Evolutionary conservation across 30 jellyfish, hydroid and myxozoan genomes (phyloP), one percentile per base, ranked within the genome.

Genomic region (Cassiopea andromeda): DNA sequence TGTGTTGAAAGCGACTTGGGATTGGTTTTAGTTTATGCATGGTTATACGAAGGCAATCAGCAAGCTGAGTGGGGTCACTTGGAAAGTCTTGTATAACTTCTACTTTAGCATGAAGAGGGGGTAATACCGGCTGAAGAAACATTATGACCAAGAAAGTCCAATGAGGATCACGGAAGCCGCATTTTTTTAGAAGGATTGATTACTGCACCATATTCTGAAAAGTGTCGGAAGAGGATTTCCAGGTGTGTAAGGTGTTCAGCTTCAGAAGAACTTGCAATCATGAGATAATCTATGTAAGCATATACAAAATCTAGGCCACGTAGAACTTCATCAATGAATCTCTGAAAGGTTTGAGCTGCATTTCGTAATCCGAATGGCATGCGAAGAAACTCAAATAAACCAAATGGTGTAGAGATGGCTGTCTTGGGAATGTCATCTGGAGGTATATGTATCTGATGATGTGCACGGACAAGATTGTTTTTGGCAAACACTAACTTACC

Each of bases 301-400:
- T 75, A 87, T 1, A 77, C 90, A 59, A 87, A 87, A 61, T 50
- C 84, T 7, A 87, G 90, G 46, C 91, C 91, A 27, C 83, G 90
- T 18, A 77, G 76, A 2, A 87, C 94, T 38, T 69, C 72, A 17
- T 87, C 94, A 70, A 87, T 87, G 74, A 87, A 75, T 46, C 92
- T 68, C 69, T 87, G 94, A 60, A 87, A 87, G 15, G 91, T 87
- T 78, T 87, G 94, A 13, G 94, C 94, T 5, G 94, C 91, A 58
- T 87, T 87, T 17, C 94, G 82, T 15, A 87, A 87, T 48, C 94
- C 90, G 66, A 87, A 87, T 12, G 91, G 94, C 94, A 87, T 87
- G 10, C 94, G 83, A 16, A 58, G 48, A 48, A 74, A 87, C 68
- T 87, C 84, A 38, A 87, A 87, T 44, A 87, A 66, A 87, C 94